Conservation (phyloP, 2,797 vertebrate genomes). For the Tarsius wallacei region DNA sequence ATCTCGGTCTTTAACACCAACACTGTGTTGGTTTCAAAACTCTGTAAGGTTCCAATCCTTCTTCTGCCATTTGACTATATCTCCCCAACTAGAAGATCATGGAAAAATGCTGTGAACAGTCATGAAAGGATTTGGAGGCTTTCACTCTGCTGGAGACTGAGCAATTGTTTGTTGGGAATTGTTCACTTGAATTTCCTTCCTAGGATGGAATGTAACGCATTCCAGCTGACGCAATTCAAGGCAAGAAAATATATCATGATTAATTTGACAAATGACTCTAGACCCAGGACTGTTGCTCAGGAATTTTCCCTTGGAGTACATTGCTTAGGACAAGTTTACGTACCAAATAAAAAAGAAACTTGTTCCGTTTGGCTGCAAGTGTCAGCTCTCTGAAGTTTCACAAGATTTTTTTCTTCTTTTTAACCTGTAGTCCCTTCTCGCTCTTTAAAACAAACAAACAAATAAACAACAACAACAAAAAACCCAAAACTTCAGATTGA, state of each 20-base stretch:
- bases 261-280: slow-evolving; percentile 87
- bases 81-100: neutral
- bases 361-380: slow-evolving; percentile 61
- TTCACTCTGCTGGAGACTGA: slow-evolving; percentile 77
- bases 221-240: slow-evolving; percentile 87
- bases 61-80: neutral
- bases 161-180: slow-evolving; percentile 76
- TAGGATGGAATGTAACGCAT: slow-evolving; percentile 82
- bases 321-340: slow-evolving; percentile 79
- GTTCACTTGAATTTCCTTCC: slow-evolving; percentile 78
- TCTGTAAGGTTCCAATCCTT: neutral
- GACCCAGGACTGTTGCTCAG: slow-evolving; percentile 80
- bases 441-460: slow-evolving; percentile 4
- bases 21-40: neutral
- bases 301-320: slow-evolving; percentile 79
- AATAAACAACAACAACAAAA: no score
- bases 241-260: slow-evolving; percentile 86
- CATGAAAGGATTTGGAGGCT: slow-evolving; percentile 37
- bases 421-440: neutral
- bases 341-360: slow-evolving; percentile 80
- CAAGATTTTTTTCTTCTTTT: slow-evolving; percentile 43
- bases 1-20: neutral
- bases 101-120: slow-evolving; percentile 44
- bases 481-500: no score
- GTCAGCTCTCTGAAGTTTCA: slow-evolving; percentile 21